Conservation (phyloP, 2,888 invertebrate species). For the Deladenus siricidicola region DNA sequence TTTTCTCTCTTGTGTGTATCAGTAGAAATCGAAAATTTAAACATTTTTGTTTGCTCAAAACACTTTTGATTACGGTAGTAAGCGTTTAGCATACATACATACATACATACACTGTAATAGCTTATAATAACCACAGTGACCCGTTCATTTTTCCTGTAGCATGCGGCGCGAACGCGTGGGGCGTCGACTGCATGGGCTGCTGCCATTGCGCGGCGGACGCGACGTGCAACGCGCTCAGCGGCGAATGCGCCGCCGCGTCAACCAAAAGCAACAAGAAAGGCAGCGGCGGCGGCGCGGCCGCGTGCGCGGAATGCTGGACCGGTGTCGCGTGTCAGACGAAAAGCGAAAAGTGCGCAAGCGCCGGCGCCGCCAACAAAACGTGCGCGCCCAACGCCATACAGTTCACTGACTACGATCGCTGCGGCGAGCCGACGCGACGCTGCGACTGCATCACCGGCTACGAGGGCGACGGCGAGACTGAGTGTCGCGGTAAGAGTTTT, state of each 20-base stretch:
- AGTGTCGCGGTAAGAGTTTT: conserved; percentile 41
- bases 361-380: neutral
- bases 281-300: neutral
- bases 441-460: conserved; percentile 52
- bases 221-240: conserved; percentile 45
- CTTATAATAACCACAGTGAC: too few relatives aligned
- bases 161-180: conserved; percentile 50
- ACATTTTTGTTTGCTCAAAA: too few relatives aligned
- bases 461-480: conserved; percentile 44
- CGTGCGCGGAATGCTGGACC: conserved; percentile 46
- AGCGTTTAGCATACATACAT: too few relatives aligned
- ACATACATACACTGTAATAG: too few relatives aligned
- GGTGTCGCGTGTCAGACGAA: conserved; percentile 38
- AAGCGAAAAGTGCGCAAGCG: neutral
- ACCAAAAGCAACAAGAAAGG: too few relatives aligned
- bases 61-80: too few relatives aligned
- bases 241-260: conserved; percentile 41
- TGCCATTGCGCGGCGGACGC: conserved; percentile 49
- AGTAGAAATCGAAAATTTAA: too few relatives aligned
- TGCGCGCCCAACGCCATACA: conserved; percentile 52
- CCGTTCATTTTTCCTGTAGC: too few relatives aligned
- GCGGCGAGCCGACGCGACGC: conserved; percentile 46
- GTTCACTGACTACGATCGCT: conserved; percentile 47
- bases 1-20: neutral
- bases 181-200: conserved; percentile 49